phyloP scores from a whole-genome alignment of 2,888 invertebrate genomes.

The Ennomos quercinarius region DNA sequence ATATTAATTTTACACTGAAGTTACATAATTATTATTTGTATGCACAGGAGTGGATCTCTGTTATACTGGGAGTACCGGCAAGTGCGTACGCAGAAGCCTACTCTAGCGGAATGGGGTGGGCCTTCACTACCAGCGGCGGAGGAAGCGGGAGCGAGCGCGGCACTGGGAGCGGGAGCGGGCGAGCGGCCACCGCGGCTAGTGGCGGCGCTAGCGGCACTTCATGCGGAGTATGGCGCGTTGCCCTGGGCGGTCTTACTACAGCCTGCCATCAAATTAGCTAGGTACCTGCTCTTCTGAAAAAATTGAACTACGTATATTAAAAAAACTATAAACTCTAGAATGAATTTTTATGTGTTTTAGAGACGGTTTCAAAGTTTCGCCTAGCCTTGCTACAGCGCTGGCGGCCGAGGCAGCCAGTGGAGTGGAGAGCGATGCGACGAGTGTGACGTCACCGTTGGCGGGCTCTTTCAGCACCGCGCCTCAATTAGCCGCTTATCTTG shows the following conservation, averaged over 20 bases:
- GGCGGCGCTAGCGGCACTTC: slow-evolving; percentile 66
- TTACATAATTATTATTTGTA: no score
- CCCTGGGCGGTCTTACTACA: slow-evolving; percentile 66
- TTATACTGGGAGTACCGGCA: slow-evolving; percentile 89
- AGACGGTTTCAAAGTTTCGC: slow-evolving; percentile 59
- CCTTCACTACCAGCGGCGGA: slow-evolving; percentile 14
- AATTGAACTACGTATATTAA: no score
- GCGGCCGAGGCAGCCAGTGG: slow-evolving; percentile 32
- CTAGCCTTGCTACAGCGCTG: slow-evolving; percentile 52
- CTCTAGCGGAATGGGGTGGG: slow-evolving; percentile 77
- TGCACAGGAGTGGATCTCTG: slow-evolving; percentile 89
- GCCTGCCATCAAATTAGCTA: slow-evolving; percentile 65
- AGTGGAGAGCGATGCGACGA: slow-evolving; percentile 47
- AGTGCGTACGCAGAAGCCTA: slow-evolving; percentile 68
- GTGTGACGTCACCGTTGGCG: slow-evolving; percentile 53
- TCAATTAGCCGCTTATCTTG: slow-evolving; percentile 82
- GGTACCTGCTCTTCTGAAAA: slow-evolving; percentile 33
- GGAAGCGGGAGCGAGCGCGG: slow-evolving; percentile 4
- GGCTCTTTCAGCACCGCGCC: slow-evolving; percentile 76
- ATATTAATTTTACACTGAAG: no score
- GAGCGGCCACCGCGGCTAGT: slow-evolving; percentile 61
- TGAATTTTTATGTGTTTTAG: slow-evolving; percentile 40
- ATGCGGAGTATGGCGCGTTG: slow-evolving; percentile 59
- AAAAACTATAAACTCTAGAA: no score
- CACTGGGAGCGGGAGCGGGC: slow-evolving; percentile 17